A percentile compares a stretch with the other conserved stretches of the same genome.
Evolutionary conservation across 2,113 vertebrate species (phyloP).

Genomic region (Xerus inauris): DNA sequence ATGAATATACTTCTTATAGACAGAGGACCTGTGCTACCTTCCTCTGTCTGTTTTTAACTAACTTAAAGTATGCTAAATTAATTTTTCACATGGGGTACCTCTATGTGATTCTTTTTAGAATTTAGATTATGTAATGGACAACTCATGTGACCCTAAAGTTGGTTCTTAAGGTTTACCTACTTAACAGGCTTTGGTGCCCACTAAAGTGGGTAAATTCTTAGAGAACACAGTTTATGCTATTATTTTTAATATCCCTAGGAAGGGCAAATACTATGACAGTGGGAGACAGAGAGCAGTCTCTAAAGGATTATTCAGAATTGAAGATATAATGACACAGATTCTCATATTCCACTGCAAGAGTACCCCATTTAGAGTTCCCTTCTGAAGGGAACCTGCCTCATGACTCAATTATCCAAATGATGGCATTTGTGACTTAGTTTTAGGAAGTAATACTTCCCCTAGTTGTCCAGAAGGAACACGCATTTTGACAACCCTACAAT

Average conservation of each 20-base stretch:
- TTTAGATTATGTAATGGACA: constrained; percentile 28
- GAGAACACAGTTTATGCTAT: neutral
- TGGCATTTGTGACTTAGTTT: neutral
- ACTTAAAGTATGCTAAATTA: neutral
- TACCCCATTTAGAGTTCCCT: neutral
- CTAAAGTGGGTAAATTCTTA: neutral
- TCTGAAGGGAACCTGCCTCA: neutral
- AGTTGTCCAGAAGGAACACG: neutral
- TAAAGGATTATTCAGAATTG: neutral
- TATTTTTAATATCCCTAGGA: neutral
- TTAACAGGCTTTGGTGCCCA: neutral
- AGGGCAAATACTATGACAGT: neutral
- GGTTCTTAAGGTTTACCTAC: neutral
- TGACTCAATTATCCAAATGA: constrained; percentile 30
- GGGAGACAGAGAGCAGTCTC: neutral
- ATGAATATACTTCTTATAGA: neutral
- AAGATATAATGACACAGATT: neutral
- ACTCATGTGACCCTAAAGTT: neutral
- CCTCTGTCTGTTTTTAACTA: neutral
- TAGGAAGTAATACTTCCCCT: neutral
- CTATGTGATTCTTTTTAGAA: neutral
- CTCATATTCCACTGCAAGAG: neutral
- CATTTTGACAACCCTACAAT: neutral
- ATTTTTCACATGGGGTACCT: neutral
- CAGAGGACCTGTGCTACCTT: neutral